Evolutionary conservation across 2,113 vertebrate species (phyloP), one percentile per base, ranked within the genome.

Genomic region (Pogona vitticeps): DNA sequence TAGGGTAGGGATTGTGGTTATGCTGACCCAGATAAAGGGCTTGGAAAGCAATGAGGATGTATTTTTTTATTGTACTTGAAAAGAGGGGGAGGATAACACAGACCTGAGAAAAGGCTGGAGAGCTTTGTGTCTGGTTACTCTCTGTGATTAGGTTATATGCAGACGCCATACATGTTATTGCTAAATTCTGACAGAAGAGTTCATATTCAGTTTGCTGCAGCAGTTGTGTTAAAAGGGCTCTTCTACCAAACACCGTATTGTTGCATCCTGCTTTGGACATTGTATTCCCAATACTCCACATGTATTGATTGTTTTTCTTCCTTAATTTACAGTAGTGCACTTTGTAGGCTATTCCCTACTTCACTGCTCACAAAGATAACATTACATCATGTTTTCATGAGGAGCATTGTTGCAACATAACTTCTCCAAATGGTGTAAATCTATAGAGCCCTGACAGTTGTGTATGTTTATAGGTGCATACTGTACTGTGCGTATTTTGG

Each of bases 21-120:
- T 73, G 76, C 21, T 92, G 92, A 90, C 93, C 92, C 93, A 94
- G 88, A 91, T 93, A 84, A 90, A 89, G 86, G 85, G 14, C 67
- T 89, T 86, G 89, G 86, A 86, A 82, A 73, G 56, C 85, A 84
- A 21, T 52, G 82, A 85, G 87, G 83, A 85, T 84, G 85, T 1
- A 1, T 17, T 87, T 17, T 87, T 91, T 56, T 67, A 56, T 85
- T 90, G 31, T 76, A 46, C 84, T 61, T 76, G 56, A 61, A 68
- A 88, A 82, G 21, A 28, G 20, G 26, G 71, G 63, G 89, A 67
- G 82, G 46, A 67, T 56, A 42, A 0, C 13, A 76, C 46, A 36
- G 73, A 83, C 9, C 56, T 8, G 70, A 78, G 59, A 59, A 80
- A 73, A 80, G 68, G 18, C 31, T 80, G 76, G 77, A 61, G 46